Evolutionary conservation across 2,113 vertebrate genomes (phyloP), one percentile per base, ranked within the genome.

Genomic region (Cavia aperea): DNA sequence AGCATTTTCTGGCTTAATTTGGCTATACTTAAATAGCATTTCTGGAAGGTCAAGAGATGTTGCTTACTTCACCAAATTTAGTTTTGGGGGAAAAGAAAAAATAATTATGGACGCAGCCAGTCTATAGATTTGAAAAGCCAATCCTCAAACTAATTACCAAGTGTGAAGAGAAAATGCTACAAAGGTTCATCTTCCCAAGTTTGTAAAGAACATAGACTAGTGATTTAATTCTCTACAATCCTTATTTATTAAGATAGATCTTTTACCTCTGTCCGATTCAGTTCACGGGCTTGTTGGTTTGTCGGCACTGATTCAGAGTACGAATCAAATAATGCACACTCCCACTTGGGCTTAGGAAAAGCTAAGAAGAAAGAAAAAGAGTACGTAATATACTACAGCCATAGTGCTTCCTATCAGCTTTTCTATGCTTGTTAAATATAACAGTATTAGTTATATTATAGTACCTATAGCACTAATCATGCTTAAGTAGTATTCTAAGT

Each of bases 241-340:
- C 13, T 63, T 85, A 92, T 63, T 63, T 86, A 79, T 54, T 68
- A 85, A 68, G 70, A 88, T 63, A 56, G 0, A 2, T 19, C 62
- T 43, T 97, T 97, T 96, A 98, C 98, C 98, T 98, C 98, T 1
- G 95, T 75, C 65, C 96, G 81, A 93, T 95, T 83, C 70, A 96
- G 96, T 79, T 98, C 98, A 89, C 92, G 95, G 18, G 95, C 9
- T 86, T 97, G 97, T 87, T 98, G 98, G 86, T 70, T 89, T 39
- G 95, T 81, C 49, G 97, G 94, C 95, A 97, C 24, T 0, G 96
- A 89, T 93, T 98, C 98, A 49, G 98, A 95, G 0, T 97, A 98
- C 78, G 98, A 97, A 94, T 97, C 98, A 95, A 97, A 98, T 1
- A 97, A 89, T 0, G 91, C 5, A 7, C 96, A 97, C 88, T 98